These are phyloP conservation scores for Arrhopalites spinosus DNA, from an alignment of 2,888 invertebrate species.

Conservation along the genomic window DNA sequence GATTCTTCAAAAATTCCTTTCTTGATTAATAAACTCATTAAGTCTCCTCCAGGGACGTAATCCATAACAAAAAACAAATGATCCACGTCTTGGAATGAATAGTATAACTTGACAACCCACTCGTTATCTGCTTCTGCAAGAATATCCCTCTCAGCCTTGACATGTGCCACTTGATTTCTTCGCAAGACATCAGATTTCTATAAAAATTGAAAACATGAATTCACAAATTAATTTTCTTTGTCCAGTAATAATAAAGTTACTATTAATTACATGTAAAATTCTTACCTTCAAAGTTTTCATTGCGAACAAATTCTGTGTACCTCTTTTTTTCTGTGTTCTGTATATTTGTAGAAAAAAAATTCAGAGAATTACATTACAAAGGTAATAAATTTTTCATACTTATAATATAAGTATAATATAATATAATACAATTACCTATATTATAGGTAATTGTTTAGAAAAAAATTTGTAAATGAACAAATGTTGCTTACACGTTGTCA, in stretches of 20 bases:
- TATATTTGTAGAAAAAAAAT: too few species aligned
- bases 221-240: too few species aligned
- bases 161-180: constrained; percentile 81
- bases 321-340: constrained; percentile 67
- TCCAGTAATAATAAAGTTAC: too few species aligned
- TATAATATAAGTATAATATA: too few species aligned
- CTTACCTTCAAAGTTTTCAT: constrained; percentile 97
- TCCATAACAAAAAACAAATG: constrained; percentile 99
- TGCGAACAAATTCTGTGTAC: constrained; percentile 93
- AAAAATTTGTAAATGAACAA: too few species aligned
- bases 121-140: constrained; percentile 99
- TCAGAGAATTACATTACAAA: too few species aligned
- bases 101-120: constrained; percentile 99
- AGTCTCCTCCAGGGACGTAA: constrained; percentile 98
- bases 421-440: too few species aligned
- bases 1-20: constrained; percentile 92
- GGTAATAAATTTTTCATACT: too few species aligned
- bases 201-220: too few species aligned
- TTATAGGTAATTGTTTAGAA: too few species aligned
- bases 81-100: constrained; percentile 94
- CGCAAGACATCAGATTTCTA: constrained; percentile 93
- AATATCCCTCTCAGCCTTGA: constrained; percentile 98
- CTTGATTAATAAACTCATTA: constrained; percentile 97
- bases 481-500: too few species aligned
- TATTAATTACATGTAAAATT: too few species aligned